Evolutionary conservation across 2,888 invertebrate genomes (phyloP), one percentile per base, ranked within the genome.

Genomic region (Hecatera dysodea): DNA sequence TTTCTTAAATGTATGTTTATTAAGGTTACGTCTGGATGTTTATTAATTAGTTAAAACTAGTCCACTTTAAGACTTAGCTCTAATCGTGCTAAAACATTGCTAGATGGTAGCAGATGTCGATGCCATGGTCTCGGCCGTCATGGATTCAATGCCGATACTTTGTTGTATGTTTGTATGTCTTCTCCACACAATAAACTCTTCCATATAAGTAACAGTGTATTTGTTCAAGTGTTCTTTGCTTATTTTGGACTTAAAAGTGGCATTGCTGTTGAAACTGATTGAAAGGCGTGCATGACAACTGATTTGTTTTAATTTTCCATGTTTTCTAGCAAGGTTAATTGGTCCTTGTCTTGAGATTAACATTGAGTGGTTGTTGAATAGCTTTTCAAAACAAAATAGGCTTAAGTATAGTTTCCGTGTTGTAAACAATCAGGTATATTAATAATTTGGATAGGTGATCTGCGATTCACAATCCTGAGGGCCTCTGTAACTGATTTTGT

Each of bases 81-180:
- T 79, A 91, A 92, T 91, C 85, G 86, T 85, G 85, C 81, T 87
- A 89, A 90, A 87, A 39, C 33, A 80, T 75, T 22, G 84, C 86
- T 87, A 87, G 90, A 72, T 83, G 75, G 80, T 81, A 56, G 80
- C 64, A 84, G 87, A 87, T 89, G 91, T 90, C 82, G 86, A 87
- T 89, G 92, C 83, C 91, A 90, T 92, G 93, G 93, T 72, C 27
- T 50, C 27, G 27, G 4, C 78, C 80, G 61, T 53, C 65, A 67
- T 52, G 67, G 33, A 66, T 64, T 78, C 75, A 86, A 78, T 81
- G 72, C 27, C 67, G 52, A 69, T 75, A 48, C 39, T 39, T 39
- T 39, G 39, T 39, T 39, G 39, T 12, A 15, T 17, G 68, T 61
- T 77, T 75, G 67, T 80, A 71, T 59, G 69, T 76, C 74, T 78